Base-by-base conservation (phyloP, 2,113 vertebrate species). In the Crypturellus undulatus region DNA sequence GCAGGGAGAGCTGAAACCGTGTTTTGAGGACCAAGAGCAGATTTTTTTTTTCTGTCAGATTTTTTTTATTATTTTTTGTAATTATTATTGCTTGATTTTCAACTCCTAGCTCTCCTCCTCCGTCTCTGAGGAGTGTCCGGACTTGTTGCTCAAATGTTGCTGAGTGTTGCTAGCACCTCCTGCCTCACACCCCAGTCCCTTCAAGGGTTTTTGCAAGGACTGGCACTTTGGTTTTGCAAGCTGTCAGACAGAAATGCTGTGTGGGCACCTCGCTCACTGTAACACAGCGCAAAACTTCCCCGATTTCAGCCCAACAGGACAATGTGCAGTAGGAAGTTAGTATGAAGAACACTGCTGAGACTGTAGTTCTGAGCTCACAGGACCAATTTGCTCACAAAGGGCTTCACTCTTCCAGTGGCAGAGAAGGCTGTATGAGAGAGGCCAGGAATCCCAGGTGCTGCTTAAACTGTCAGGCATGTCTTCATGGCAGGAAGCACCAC, bases 221-320 rank as follows among this genome's bases (percentile, higher is more conserved):
- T 64, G 40, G 40, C 40, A 25, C 64, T 34, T 56, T 32, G 65
- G 72, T 40, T 77, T 32, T 56, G 58, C 3, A 19, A 63, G 71
- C 64, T 47, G n/a, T 34, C 40, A 47, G 38, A 16, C 47, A 42
- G 65, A 42, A 84, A 26, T 9, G 40, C 64, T 34, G 25, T 9
- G 58, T 1, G 1, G 38, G 22, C 1, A 0, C 52, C 22, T 42
- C 47, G 62, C 12, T 0, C 40, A 32, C 47, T 45, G 40, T 34
- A 47, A n/a, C 22, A 30, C 12, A 11, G 8, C 30, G 58, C 49
- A 84, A 51, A 78, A 65, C 49, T 12, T 32, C 40, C 58, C 49
- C 47, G 24, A 56, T 42, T 30, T 42, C 47, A 58, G n/a, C 40
- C 70, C 52, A 78, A 65, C 8, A 22, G 59, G 20, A 58, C n/a